Conservation (phyloP, 2,113 vertebrate species). For the Orientallactaga bullata region DNA sequence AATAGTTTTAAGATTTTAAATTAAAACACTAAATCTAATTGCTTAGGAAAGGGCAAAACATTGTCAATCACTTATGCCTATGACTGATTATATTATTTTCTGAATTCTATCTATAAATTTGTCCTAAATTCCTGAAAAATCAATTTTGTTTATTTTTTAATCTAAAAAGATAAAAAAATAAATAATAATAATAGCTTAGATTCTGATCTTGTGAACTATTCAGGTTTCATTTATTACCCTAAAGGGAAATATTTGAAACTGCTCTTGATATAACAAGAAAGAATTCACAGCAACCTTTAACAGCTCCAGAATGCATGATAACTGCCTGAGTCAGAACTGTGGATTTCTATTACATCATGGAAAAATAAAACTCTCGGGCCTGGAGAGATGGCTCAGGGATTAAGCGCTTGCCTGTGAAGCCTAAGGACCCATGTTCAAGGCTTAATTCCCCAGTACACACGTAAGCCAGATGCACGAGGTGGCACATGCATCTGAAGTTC, state of each 20-base stretch:
- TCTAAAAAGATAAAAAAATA: not conserved
- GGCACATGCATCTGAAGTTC: too few species aligned
- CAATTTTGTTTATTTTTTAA: not conserved
- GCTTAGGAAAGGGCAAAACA: not conserved
- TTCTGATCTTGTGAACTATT: not conserved
- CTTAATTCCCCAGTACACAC: too few species aligned
- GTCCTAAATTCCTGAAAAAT: not conserved
- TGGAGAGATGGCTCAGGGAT: too few species aligned
- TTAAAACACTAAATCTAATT: conserved; percentile 43
- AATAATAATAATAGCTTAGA: not conserved
- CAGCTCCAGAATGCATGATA: not conserved
- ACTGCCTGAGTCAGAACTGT: not conserved
- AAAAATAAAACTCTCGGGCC: not conserved
- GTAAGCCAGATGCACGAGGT: too few species aligned
- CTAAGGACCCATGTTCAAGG: too few species aligned
- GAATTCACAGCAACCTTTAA: not conserved
- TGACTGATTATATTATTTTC: not conserved
- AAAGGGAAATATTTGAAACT: not conserved
- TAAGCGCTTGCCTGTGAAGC: too few species aligned
- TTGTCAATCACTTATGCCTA: not conserved
- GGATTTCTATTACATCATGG: not conserved
- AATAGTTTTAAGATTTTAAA: not conserved
- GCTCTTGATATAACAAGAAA: conserved; percentile 3
- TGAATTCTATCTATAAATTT: not conserved
- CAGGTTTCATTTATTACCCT: conserved; percentile 2